Base-by-base conservation (phyloP, 1,140 invertebrate genomes). In the Rhysida immarginata region DNA sequence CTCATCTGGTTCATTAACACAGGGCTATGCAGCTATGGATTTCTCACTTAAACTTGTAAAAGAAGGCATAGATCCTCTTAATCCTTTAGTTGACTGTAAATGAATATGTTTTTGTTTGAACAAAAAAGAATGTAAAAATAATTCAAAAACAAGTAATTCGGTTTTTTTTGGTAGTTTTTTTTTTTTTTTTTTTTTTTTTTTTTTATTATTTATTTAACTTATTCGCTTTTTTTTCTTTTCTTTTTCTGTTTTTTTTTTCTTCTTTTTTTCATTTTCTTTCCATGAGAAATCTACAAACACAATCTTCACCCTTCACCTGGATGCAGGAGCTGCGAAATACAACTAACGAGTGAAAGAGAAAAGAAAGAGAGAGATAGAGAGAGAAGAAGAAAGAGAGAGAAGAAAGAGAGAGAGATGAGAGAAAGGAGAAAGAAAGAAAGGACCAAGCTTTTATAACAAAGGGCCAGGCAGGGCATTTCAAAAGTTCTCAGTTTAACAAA, bases 1-100 rank as follows among this genome's bases (percentile, higher is more conserved):
- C n/a, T 74, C 73, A 18, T 63, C 70, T 2, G 69, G 70, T 58
- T 55, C 60, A 20, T 60, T 72, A 1, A 71, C 72, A n/a, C 73
- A 74, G 54, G 73, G 73, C 13, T 75, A 74, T 59, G 57, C 59
- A 3, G 64, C 64, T 21, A 60, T 73, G 0, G 71, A 75, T 62
- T 70, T 73, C 52, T 73, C 72, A 20, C 63, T 75, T 57, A 75
- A 75, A 62, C 68, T 74, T 21, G 52, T 57, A 11, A 24, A 51
- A 8, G 20, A n/a, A n/a, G n/a, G n/a, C n/a, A n/a, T n/a, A n/a
- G n/a, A n/a, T n/a, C n/a, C n/a, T n/a, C n/a, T n/a, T n/a, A n/a
- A n/a, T n/a, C n/a, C n/a, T n/a, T n/a, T n/a, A n/a, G n/a, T n/a
- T n/a, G n/a, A n/a, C n/a, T n/a, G n/a, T n/a, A n/a, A n/a, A n/a